A percentile compares a stretch with the other conserved stretches of the same genome.
Conservation (phyloP, 2,888 invertebrate genomes). For the Drosophila kuntzei region DNA sequence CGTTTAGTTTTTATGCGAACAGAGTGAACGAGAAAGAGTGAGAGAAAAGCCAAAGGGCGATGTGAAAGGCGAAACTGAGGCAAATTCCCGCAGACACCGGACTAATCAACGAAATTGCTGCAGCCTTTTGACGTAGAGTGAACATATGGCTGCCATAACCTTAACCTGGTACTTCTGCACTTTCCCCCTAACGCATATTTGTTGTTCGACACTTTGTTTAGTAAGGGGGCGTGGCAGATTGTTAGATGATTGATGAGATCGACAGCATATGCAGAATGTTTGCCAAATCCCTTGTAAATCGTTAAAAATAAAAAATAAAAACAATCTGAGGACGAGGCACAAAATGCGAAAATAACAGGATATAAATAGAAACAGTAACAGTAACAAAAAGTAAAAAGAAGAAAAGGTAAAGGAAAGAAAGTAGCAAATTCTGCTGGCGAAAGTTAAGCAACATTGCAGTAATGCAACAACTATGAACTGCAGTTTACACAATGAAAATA, state of each 20-base stretch:
- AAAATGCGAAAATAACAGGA: background rate
- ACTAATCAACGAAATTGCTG: constrained; percentile 75
- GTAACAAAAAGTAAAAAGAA: background rate
- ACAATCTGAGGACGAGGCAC: background rate
- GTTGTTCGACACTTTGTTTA: constrained; percentile 51
- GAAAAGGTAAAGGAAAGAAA: background rate
- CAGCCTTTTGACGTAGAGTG: constrained; percentile 68
- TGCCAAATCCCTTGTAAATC: constrained; percentile 11
- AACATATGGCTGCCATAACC: constrained; percentile 49
- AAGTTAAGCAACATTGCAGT: background rate
- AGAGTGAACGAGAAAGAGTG: background rate
- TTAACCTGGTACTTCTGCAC: constrained; percentile 12
- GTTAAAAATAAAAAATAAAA: constrained; percentile 12
- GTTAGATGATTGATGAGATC: constrained; percentile 58
- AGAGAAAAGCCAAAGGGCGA: background rate
- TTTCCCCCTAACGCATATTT: constrained; percentile 23
- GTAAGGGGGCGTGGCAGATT: constrained; percentile 36
- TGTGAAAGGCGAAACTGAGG: constrained; percentile 15
- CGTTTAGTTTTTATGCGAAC: constrained; percentile 69
- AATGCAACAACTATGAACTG: constrained; percentile 3
- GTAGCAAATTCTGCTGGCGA: background rate
- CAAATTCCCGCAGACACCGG: constrained; percentile 59
- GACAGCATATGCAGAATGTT: constrained; percentile 11
- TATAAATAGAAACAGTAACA: background rate
- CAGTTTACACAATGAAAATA: constrained; percentile 3